Evolutionary conservation across 2,797 vertebrate species (phyloP).

Genomic region (Yasuhikotakia modesta): DNA sequence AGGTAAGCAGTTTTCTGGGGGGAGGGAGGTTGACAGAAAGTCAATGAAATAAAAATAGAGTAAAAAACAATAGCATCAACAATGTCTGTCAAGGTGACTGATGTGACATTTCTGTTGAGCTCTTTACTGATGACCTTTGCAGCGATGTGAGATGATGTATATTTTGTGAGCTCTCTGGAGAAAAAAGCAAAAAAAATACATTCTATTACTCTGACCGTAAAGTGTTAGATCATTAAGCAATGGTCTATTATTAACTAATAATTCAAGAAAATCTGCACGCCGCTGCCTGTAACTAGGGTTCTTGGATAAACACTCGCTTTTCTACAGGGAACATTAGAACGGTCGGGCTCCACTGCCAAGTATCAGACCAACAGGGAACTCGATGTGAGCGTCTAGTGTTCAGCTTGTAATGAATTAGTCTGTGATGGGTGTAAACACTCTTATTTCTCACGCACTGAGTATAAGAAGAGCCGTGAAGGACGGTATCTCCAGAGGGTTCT

Average conservation of each 20-base stretch:
- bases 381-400: constrained; percentile 7
- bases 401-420: constrained; percentile 33
- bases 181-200: neutral
- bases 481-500: constrained; percentile 28
- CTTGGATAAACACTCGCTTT: constrained; percentile 18
- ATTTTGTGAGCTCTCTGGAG: neutral
- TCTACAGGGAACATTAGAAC: constrained; percentile 26
- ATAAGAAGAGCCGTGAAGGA: constrained; percentile 18
- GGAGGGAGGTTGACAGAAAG: neutral
- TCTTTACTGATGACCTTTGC: neutral
- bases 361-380: constrained; percentile 27
- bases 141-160: neutral
- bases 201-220: constrained; percentile 1
- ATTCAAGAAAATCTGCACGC: constrained; percentile 11
- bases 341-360: neutral
- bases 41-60: neutral
- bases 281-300: neutral
- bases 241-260: constrained; percentile 6
- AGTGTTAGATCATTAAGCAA: constrained; percentile 10
- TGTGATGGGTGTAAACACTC: constrained; percentile 35
- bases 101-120: neutral
- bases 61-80: neutral
- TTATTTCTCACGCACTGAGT: constrained; percentile 14
- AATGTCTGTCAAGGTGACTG: constrained; percentile 9
- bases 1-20: neutral